Percentiles rank a stretch among this genome's conserved stretches.
phyloP scores from a whole-genome alignment of 2,888 invertebrate genomes.

The Drosophila subsilvestris region DNA sequence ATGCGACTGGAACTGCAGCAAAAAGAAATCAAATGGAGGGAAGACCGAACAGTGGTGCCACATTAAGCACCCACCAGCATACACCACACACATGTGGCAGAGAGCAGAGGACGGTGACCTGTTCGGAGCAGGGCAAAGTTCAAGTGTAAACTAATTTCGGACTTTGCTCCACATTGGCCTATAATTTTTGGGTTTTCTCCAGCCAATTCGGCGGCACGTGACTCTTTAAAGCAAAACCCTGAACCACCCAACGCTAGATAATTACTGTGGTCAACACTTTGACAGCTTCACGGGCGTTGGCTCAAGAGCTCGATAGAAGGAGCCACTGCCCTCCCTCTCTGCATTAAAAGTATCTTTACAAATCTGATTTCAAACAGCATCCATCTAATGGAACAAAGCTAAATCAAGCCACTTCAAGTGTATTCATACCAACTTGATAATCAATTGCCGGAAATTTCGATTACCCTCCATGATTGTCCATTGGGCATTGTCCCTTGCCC shows the following conservation, averaged over 20 bases:
- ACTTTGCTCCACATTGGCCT: slow-evolving; percentile 64
- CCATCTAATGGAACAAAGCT: neutral
- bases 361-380: neutral
- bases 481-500: neutral
- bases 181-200: slow-evolving; percentile 45
- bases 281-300: slow-evolving; percentile 14
- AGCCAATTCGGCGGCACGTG: slow-evolving; percentile 35
- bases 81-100: neutral
- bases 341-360: neutral
- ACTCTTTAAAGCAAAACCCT: slow-evolving; percentile 20
- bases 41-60: neutral
- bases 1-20: slow-evolving; percentile 53
- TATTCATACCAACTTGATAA: neutral
- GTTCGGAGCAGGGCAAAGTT: slow-evolving; percentile 24
- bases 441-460: slow-evolving; percentile 10
- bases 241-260: neutral
- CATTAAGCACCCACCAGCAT: too few species aligned
- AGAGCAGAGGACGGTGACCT: slow-evolving; percentile 18
- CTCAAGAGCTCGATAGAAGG: neutral
- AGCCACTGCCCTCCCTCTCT: too few species aligned
- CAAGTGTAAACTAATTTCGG: slow-evolving; percentile 70
- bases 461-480: slow-evolving; percentile 7
- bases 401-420: neutral
- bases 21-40: slow-evolving; percentile 15
- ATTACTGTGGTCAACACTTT: neutral